Evolutionary conservation across 2,797 vertebrate genomes (phyloP).

Genomic region (Aratinga solstitialis): DNA sequence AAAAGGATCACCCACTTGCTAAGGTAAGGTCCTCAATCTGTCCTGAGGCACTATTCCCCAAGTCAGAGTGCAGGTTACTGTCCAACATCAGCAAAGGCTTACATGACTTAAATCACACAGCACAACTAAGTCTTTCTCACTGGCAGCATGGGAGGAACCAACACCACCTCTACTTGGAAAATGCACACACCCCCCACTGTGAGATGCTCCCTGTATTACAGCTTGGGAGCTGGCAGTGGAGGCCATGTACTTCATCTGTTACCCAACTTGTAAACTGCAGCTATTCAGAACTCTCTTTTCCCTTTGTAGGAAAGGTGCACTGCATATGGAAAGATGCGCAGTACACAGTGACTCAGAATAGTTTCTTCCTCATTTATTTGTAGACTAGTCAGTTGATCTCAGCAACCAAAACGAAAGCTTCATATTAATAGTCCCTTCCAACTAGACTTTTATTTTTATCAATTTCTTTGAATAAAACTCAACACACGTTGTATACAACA

Average conservation of each 20-base stretch:
- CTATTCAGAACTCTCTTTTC: background rate
- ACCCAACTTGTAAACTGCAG: background rate
- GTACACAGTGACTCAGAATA: background rate
- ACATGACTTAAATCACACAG: rapidly evolving
- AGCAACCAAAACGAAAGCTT: background rate
- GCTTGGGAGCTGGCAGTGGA: background rate
- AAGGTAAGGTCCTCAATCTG: background rate
- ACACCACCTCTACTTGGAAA: background rate
- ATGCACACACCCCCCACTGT: background rate
- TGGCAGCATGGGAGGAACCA: background rate
- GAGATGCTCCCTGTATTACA: background rate
- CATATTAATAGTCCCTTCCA: background rate
- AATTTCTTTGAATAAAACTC: background rate
- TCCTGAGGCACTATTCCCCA: background rate
- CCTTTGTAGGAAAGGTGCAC: background rate
- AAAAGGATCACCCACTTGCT: background rate
- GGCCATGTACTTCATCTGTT: background rate
- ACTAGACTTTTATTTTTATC: background rate
- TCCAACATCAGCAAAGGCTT: background rate
- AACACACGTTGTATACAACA: background rate
- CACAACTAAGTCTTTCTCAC: background rate
- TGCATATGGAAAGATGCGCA: background rate
- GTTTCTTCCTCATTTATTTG: background rate
- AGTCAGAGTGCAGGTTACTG: background rate
- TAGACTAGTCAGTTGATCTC: background rate